phyloP scores from a whole-genome alignment of 2,888 invertebrate genomes.

The Acrobasis consociella region DNA sequence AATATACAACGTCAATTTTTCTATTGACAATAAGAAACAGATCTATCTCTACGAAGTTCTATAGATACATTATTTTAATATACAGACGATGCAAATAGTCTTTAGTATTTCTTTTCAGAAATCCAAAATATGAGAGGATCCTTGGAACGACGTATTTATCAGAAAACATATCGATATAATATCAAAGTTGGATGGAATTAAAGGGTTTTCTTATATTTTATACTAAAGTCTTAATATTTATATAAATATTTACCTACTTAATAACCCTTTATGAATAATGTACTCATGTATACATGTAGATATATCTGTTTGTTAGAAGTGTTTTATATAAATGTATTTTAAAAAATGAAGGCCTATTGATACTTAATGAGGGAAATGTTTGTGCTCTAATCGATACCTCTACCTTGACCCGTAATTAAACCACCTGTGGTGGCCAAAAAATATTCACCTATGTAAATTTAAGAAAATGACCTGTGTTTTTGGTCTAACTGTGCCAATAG shows the following conservation, averaged over 20 bases:
- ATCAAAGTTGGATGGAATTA: slow-evolving; percentile 30
- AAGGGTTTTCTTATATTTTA: slow-evolving; percentile 54
- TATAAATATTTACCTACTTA: slow-evolving; percentile 44
- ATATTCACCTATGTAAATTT: too few species aligned
- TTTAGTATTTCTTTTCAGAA: slow-evolving; percentile 38
- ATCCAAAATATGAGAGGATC: slow-evolving; percentile 50
- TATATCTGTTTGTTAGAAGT: slow-evolving; percentile 47
- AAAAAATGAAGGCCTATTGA: slow-evolving; percentile 25
- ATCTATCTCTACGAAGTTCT: slow-evolving; percentile 1
- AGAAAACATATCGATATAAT: slow-evolving; percentile 32
- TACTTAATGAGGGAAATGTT: not conserved
- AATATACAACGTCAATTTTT: slow-evolving; percentile 20
- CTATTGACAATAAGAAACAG: slow-evolving; percentile 14
- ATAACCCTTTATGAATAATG: slow-evolving; percentile 53
- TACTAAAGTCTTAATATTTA: slow-evolving; percentile 52
- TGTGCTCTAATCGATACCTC: slow-evolving; percentile 2
- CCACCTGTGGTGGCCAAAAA: too few species aligned
- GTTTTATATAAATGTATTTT: slow-evolving; percentile 47
- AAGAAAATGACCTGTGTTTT: too few species aligned
- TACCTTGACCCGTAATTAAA: too few species aligned
- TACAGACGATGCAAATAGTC: slow-evolving; percentile 29
- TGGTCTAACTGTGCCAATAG: too few species aligned
- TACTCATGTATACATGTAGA: slow-evolving; percentile 50
- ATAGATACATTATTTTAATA: not conserved
- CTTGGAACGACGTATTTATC: slow-evolving; percentile 28